A percentile compares a stretch with the other conserved stretches of the same genome.
Evolutionary conservation across 2,797 vertebrate species (phyloP).

Genomic region (Notolepis coatsorum): DNA sequence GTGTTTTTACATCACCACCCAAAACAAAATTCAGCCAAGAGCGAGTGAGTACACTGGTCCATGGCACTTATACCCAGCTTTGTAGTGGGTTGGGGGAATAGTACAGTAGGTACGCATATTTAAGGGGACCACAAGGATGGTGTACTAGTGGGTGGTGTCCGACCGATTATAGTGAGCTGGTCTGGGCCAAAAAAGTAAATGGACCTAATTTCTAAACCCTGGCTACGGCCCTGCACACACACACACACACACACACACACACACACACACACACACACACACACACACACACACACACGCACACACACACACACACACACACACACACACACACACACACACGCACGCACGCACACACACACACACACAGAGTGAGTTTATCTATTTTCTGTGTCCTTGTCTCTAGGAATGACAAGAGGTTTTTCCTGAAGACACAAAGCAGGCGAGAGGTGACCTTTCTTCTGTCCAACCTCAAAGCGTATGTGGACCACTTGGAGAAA

Average conservation of each 20-base stretch:
- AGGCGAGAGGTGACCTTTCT: conserved; percentile 77
- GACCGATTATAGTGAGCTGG: too few relatives aligned
- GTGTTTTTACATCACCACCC: too few relatives aligned
- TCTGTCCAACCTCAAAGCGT: conserved; percentile 77
- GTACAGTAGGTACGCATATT: too few relatives aligned
- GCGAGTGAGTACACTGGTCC: too few relatives aligned
- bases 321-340: background rate
- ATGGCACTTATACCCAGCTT: too few relatives aligned
- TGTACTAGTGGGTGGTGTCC: too few relatives aligned
- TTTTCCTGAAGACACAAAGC: conserved; percentile 86
- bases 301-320: background rate
- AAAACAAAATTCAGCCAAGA: too few relatives aligned
- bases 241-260: background rate
- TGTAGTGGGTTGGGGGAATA: too few relatives aligned
- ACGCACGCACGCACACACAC: background rate
- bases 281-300: background rate
- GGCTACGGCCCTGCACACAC: too few relatives aligned
- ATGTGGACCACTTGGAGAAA: conserved; percentile 78
- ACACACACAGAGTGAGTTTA: background rate
- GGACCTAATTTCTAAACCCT: too few relatives aligned
- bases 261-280: background rate
- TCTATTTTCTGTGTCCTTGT: background rate
- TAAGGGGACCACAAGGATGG: too few relatives aligned
- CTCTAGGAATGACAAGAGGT: conserved; percentile 83
- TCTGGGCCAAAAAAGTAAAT: too few relatives aligned